Evolutionary conservation across 2,113 vertebrate species (phyloP).

Genomic region (Prinia subflava): DNA sequence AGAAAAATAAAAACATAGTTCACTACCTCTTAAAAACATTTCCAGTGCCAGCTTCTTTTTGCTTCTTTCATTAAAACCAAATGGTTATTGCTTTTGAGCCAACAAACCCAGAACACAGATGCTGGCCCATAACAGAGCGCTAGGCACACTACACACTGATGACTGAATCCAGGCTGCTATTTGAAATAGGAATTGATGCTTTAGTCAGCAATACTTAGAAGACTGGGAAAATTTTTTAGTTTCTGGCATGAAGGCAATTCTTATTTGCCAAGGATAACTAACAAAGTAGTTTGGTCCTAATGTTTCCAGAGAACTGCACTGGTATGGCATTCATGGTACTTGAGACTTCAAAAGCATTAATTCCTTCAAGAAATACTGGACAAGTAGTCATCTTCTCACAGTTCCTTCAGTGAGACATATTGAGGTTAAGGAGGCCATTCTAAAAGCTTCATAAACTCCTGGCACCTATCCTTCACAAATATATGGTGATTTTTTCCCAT

Average conservation of each 20-base stretch:
- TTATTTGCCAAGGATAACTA: not conserved
- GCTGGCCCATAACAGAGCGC: not conserved
- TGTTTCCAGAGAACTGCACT: not conserved
- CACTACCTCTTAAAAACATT: not conserved
- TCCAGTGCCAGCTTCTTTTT: not conserved
- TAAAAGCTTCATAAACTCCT: not conserved
- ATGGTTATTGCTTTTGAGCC: not conserved
- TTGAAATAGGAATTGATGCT: not conserved
- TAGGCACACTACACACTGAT: not conserved
- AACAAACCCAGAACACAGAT: not conserved
- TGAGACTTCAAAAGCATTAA: not conserved
- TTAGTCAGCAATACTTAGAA: not conserved
- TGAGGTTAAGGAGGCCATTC: not conserved
- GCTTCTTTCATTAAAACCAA: slow-evolving; percentile 3
- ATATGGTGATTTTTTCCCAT: rapidly evolving
- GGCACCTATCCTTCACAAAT: not conserved
- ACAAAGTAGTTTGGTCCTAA: not conserved
- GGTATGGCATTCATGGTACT: not conserved
- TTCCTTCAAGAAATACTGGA: not conserved
- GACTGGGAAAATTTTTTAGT: not conserved
- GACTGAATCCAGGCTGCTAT: not conserved
- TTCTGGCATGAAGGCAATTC: not conserved
- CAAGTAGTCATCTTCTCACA: not conserved
- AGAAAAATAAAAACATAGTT: slow-evolving; percentile 12
- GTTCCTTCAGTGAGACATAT: not conserved